These are phyloP conservation scores for Hyles euphorbiae DNA, from an alignment of 1,140 invertebrate species.

Conservation along the genomic window DNA sequence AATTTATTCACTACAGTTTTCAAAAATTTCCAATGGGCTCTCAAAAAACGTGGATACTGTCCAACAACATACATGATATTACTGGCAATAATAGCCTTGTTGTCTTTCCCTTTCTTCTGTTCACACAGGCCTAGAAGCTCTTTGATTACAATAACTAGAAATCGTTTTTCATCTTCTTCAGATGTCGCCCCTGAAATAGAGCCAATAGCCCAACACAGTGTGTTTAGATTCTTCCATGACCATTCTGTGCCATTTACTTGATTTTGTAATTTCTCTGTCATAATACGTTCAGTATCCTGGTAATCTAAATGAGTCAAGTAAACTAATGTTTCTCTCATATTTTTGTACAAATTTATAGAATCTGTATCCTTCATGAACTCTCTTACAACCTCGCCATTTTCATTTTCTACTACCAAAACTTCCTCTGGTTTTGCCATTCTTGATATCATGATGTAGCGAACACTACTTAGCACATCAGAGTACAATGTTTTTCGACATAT, in stretches of 20 bases:
- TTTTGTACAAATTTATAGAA: slow-evolving; percentile 99
- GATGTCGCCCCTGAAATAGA: slow-evolving; percentile 99
- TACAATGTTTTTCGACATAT: slow-evolving; percentile 81
- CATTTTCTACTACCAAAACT: slow-evolving; percentile 99
- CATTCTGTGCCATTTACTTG: slow-evolving; percentile 99
- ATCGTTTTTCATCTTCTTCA: slow-evolving; percentile 99
- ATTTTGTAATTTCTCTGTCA: slow-evolving; percentile 99
- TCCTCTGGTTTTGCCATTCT: slow-evolving; percentile 99
- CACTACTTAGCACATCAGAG: slow-evolving; percentile 88
- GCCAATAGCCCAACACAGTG: slow-evolving; percentile 99
- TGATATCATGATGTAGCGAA: slow-evolving; percentile 99
- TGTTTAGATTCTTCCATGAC: slow-evolving; percentile 99
- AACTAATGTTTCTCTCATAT: slow-evolving; percentile 99
- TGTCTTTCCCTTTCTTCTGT: slow-evolving; percentile 99
- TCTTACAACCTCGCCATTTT: slow-evolving; percentile 99
- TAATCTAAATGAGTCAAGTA: slow-evolving; percentile 99
- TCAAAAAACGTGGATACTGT: slow-evolving; percentile 98
- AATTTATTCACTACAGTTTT: slow-evolving; percentile 99
- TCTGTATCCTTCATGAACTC: slow-evolving; percentile 99
- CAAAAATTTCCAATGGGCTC: slow-evolving; percentile 99
- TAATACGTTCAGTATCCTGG: slow-evolving; percentile 97
- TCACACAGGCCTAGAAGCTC: slow-evolving; percentile 98
- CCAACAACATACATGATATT: slow-evolving; percentile 99
- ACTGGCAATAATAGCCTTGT: slow-evolving; percentile 99
- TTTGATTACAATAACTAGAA: slow-evolving; percentile 99